Percentiles rank a stretch among this genome's conserved stretches.
phyloP scores from a whole-genome alignment of 2,797 vertebrate species.

The Ciconia nigra region DNA sequence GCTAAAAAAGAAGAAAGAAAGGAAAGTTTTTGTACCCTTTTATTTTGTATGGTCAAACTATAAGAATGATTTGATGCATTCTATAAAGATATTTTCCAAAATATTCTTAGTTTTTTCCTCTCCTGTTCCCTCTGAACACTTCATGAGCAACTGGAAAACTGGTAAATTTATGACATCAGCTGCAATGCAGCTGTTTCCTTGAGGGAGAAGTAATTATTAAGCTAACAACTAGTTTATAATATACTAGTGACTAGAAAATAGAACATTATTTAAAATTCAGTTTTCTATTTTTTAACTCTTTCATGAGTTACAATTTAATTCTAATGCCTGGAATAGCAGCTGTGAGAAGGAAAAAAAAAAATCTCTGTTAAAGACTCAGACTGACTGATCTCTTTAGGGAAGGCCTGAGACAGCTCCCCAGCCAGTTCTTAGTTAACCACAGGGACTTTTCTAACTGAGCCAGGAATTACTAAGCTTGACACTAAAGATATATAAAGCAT shows the following conservation, averaged over 20 bases:
- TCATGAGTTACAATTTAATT: background rate
- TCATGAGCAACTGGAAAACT: background rate
- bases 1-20: background rate
- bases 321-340: background rate
- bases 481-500: background rate
- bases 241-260: background rate
- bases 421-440: background rate
- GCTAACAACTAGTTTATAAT: background rate
- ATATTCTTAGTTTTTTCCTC: background rate
- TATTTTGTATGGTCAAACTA: background rate
- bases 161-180: background rate
- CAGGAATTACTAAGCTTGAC: background rate
- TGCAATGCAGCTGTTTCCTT: constrained; percentile 8
- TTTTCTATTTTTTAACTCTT: background rate
- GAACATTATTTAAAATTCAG: background rate
- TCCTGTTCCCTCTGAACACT: background rate
- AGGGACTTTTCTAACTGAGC: background rate
- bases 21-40: background rate
- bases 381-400: background rate
- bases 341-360: background rate
- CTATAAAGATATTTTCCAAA: background rate
- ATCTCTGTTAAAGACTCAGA: background rate
- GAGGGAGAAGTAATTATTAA: background rate
- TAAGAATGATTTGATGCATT: background rate
- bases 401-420: background rate